phyloP scores from a whole-genome alignment of 2,113 vertebrate genomes.

The Scartelaos histophorus region DNA sequence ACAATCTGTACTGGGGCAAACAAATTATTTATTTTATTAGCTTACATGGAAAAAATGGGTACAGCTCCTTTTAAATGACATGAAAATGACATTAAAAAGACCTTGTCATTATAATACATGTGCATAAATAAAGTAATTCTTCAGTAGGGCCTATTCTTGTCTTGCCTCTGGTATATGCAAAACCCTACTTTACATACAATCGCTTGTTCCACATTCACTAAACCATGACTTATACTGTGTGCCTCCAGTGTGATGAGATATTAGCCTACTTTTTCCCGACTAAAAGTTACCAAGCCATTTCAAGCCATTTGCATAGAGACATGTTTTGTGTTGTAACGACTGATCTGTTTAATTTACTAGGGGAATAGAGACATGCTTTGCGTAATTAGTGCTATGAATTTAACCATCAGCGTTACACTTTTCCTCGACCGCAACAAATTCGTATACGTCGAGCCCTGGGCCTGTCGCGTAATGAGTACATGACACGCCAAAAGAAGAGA shows the following conservation, averaged over 20 bases:
- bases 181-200: slow-evolving; percentile 2
- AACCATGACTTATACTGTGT: not conserved
- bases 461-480: slow-evolving; percentile 22
- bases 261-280: not conserved
- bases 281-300: slow-evolving; percentile 9
- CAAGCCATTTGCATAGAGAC: not conserved
- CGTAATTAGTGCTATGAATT: slow-evolving; percentile 2
- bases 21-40: too few species aligned
- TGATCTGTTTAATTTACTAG: not conserved
- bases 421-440: slow-evolving; percentile 17
- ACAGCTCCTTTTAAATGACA: not conserved
- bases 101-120: not conserved
- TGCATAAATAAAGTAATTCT: too few species aligned
- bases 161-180: not conserved
- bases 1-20: too few species aligned
- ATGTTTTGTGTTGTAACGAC: not conserved
- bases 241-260: not conserved
- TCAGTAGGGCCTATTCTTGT: not conserved
- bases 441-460: not conserved
- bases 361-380: not conserved
- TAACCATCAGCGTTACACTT: not conserved
- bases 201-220: not conserved
- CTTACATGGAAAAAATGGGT: too few species aligned
- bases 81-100: not conserved
- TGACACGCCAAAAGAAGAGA: slow-evolving; percentile 26